A percentile compares a stretch with the other conserved stretches of the same genome.
These are phyloP conservation scores for Ophioninae sp. DNA, from an alignment of 2,888 invertebrate species.

Conservation along the genomic window DNA sequence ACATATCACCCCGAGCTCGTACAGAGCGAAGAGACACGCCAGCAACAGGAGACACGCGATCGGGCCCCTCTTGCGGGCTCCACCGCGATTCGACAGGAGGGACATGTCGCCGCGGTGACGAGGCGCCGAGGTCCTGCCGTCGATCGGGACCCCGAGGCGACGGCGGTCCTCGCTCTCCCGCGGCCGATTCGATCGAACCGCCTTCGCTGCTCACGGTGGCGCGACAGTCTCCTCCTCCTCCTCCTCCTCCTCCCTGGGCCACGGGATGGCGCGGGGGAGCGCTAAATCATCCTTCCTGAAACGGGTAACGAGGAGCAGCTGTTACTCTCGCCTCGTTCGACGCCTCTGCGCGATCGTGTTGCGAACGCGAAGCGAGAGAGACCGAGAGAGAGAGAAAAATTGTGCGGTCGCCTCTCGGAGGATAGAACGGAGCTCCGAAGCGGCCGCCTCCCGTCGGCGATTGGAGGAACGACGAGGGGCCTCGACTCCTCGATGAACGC, in stretches of 20 bases:
- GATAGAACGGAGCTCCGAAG: no score
- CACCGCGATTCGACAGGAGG: conserved; percentile 79
- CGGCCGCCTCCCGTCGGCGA: no score
- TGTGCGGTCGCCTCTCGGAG: no score
- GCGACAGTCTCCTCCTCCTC: not conserved
- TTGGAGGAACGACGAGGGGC: no score
- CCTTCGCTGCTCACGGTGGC: not conserved
- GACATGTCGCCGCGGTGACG: conserved; percentile 74
- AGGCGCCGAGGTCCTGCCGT: no score
- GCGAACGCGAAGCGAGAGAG: no score
- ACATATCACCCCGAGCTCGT: conserved; percentile 81
- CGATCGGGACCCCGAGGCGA: not conserved
- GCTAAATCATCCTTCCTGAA: conserved; percentile 25
- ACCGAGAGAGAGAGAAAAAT: no score
- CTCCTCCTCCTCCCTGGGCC: not conserved
- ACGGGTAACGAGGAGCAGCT: not conserved
- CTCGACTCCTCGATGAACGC: no score
- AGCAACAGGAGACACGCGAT: conserved; percentile 79
- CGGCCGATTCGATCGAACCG: not conserved
- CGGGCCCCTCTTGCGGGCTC: conserved; percentile 76
- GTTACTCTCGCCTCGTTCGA: conserved; percentile 1
- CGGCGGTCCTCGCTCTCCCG: not conserved
- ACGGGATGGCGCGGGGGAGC: not conserved
- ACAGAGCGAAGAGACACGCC: conserved; percentile 78
- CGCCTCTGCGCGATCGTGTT: no score